Evolutionary conservation across 2,797 vertebrate genomes (phyloP).

Genomic region (Botia almorhae): DNA sequence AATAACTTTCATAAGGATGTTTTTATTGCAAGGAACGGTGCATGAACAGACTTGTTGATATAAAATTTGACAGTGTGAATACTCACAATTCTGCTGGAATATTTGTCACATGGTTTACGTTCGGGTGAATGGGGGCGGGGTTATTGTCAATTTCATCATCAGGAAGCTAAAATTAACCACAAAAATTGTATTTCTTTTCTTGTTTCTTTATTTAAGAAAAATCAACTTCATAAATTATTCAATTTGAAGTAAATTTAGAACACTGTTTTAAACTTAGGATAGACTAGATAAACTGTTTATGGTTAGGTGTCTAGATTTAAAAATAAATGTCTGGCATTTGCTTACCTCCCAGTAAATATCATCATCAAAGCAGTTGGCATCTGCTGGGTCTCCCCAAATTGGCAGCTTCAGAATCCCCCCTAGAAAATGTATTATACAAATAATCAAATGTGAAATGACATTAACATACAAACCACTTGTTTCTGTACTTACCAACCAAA

Average conservation of each 20-base stretch:
- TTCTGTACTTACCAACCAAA: conserved; percentile 81
- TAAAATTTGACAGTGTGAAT: not conserved
- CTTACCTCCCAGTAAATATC: conserved; percentile 93
- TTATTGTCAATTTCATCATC: conserved; percentile 20
- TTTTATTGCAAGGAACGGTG: not conserved
- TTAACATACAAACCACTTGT: not conserved
- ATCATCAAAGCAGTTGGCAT: conserved; percentile 93
- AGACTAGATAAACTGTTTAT: not conserved
- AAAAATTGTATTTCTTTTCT: not conserved
- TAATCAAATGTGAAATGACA: not conserved
- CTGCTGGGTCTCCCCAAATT: conserved; percentile 88
- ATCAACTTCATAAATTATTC: too few relatives aligned
- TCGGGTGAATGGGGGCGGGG: not conserved
- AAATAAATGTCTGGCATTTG: not conserved
- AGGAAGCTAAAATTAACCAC: conserved; percentile 20
- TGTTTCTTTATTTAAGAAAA: too few relatives aligned
- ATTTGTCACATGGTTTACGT: not conserved
- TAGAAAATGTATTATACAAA: conserved; percentile 61
- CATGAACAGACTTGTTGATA: not conserved
- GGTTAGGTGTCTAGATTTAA: not conserved
- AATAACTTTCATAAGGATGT: not conserved
- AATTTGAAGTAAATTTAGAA: too few relatives aligned
- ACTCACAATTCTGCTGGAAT: conserved; percentile 14
- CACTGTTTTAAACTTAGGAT: not conserved
- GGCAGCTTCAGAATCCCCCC: conserved; percentile 90